These are phyloP conservation scores for Acleris holmiana DNA, from an alignment of 2,888 invertebrate species.

Conservation along the genomic window DNA sequence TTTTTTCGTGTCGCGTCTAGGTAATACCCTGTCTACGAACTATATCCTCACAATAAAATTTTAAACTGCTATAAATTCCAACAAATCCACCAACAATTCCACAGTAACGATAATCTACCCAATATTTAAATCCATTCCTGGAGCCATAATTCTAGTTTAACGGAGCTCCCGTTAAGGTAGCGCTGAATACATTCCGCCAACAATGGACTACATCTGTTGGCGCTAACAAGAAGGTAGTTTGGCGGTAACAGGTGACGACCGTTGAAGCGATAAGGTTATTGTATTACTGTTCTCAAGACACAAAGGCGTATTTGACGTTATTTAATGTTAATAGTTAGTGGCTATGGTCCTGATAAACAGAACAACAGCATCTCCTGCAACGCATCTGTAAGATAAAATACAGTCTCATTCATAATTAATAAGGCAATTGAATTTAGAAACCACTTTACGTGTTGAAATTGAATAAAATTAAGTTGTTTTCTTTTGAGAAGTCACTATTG, in stretches of 20 bases:
- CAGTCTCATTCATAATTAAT: too few relatives aligned
- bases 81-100: background rate
- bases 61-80: background rate
- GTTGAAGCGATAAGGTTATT: background rate
- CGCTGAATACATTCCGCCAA: constrained; percentile 21
- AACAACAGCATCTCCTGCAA: too few relatives aligned
- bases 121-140: constrained; percentile 6
- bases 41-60: background rate
- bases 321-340: too few relatives aligned
- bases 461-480: too few relatives aligned
- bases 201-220: constrained; percentile 27
- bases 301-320: too few relatives aligned
- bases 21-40: too few relatives aligned
- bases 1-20: too few relatives aligned
- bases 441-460: too few relatives aligned
- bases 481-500: too few relatives aligned
- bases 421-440: too few relatives aligned
- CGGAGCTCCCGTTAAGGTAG: constrained; percentile 17
- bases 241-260: background rate
- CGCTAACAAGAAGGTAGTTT: constrained; percentile 24
- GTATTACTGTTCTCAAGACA: background rate
- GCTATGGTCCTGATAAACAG: too few relatives aligned
- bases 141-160: constrained; percentile 14
- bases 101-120: constrained; percentile 11
- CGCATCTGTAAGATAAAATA: too few relatives aligned